phyloP scores from a whole-genome alignment of 2,797 vertebrate genomes.

The Otolemur crassicaudatus region DNA sequence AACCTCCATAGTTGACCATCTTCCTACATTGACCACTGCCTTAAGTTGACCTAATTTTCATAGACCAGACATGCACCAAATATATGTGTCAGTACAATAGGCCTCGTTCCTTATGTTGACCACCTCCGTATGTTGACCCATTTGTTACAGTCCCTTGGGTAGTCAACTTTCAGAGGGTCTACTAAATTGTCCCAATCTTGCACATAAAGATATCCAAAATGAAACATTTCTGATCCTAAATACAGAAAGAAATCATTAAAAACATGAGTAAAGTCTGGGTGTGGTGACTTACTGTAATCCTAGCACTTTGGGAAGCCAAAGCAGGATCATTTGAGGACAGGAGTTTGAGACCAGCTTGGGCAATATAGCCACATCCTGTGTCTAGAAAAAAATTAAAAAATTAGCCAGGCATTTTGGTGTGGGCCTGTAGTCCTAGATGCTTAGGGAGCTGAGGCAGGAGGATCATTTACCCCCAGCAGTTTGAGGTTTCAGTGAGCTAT shows the following conservation, averaged over 20 bases:
- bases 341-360: neutral
- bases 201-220: neutral
- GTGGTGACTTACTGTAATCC: neutral
- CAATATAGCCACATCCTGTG: neutral
- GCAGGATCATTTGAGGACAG: neutral
- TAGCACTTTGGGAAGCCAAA: neutral
- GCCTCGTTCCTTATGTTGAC: too few relatives aligned
- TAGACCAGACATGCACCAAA: too few relatives aligned
- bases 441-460: neutral
- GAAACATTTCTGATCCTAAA: neutral
- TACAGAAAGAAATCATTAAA: neutral
- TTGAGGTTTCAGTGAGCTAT: neutral
- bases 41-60: too few relatives aligned
- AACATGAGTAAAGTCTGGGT: neutral
- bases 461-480: neutral
- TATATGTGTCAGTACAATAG: too few relatives aligned
- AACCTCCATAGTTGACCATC: too few relatives aligned
- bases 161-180: neutral
- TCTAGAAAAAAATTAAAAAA: neutral
- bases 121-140: too few relatives aligned
- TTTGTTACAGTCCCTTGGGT: too few relatives aligned
- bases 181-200: neutral
- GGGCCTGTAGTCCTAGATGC: neutral
- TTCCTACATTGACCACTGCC: too few relatives aligned
- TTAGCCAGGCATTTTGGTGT: neutral